Evolutionary conservation across 2,113 vertebrate species (phyloP), one percentile per base, ranked within the genome.

Genomic region (Cathartes aura): DNA sequence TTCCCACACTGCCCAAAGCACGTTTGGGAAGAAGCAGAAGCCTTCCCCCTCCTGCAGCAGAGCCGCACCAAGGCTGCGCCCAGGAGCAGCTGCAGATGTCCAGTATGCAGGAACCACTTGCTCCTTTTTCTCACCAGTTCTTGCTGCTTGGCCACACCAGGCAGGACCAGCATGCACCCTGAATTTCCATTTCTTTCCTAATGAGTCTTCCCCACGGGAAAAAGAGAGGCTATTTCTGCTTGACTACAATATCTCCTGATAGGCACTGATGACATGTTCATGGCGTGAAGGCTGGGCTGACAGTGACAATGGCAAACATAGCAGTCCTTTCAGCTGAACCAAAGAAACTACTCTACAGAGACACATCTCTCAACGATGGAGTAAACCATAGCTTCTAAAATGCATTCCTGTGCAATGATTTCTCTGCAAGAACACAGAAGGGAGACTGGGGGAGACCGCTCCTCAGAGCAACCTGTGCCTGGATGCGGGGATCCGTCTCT

Each of bases 31-130:
- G 47, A 83, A 71, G 64, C 5, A 59, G 38, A 86, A 84, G 20
- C 7, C 19, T 71, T 68, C 24, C 22, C 7, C 1, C 1, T 71
- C 38, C 34, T 14, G 29, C 29, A 64, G 9, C 17, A 47, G 22
- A 20, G 4, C 26, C 1, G 1, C 30, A 64, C 5, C 27, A 55
- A 38, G 18, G 18, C 38, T 70, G 32, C 0, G 5, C 2, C 4
- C 56, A 74, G 36, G 45, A 68, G 34, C 10, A 68, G 58, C 6
- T 68, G 29, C 20, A 64, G 16, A 63, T 47, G 18, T 32, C 9
- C 32, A 3, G 12, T 12, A 4, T 2, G 2, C 17, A 67, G 42
- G 30, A 95, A 22, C 0, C 8, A 47, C 11, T 55, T 50, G 2
- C 9, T 68, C 30, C 5, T 76, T 58, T 43, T 60, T 38, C 50